A percentile compares a stretch with the other conserved stretches of the same genome.
Evolutionary conservation across 2,888 invertebrate species (phyloP).

Genomic region (Mimachlamys varia): DNA sequence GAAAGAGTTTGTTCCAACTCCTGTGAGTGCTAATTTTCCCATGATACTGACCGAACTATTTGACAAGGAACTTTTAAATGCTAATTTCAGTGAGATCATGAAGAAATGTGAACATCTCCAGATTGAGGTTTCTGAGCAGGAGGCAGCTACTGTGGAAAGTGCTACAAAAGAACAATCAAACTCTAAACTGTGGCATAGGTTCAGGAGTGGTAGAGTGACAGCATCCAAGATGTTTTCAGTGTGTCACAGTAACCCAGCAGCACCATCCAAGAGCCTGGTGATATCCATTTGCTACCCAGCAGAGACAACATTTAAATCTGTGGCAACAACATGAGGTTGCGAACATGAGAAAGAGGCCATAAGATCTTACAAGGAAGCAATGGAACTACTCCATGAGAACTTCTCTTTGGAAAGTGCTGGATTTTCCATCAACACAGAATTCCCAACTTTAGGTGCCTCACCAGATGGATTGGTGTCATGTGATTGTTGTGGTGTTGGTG

Average conservation of each 20-base stretch:
- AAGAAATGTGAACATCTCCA: conserved; percentile 30
- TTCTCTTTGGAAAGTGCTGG: conserved; percentile 39
- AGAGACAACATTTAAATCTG: neutral
- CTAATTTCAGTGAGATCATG: neutral
- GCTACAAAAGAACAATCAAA: conserved; percentile 42
- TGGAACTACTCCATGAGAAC: conserved; percentile 37
- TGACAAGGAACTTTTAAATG: neutral
- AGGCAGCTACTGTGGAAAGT: conserved; percentile 33
- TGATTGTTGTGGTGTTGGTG: conserved; percentile 52
- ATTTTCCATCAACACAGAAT: conserved; percentile 38
- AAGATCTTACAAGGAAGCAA: neutral
- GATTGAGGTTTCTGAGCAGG: conserved; percentile 34
- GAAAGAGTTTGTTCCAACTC: conserved; percentile 36
- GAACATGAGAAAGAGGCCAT: conserved; percentile 41
- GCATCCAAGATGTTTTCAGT: conserved; percentile 44
- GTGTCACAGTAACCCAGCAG: conserved; percentile 22
- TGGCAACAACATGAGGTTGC: conserved; percentile 45
- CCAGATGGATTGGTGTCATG: conserved; percentile 53
- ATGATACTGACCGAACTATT: conserved; percentile 40
- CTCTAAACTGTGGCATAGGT: conserved; percentile 39
- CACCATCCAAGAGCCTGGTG: conserved; percentile 31
- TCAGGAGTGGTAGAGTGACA: conserved; percentile 41
- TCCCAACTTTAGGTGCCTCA: conserved; percentile 52
- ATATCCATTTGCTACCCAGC: conserved; percentile 32
- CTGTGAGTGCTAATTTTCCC: conserved; percentile 40